Evolutionary conservation across 2,113 vertebrate genomes (phyloP), one percentile per base, ranked within the genome.

Genomic region (Clarias macrocephalus): DNA sequence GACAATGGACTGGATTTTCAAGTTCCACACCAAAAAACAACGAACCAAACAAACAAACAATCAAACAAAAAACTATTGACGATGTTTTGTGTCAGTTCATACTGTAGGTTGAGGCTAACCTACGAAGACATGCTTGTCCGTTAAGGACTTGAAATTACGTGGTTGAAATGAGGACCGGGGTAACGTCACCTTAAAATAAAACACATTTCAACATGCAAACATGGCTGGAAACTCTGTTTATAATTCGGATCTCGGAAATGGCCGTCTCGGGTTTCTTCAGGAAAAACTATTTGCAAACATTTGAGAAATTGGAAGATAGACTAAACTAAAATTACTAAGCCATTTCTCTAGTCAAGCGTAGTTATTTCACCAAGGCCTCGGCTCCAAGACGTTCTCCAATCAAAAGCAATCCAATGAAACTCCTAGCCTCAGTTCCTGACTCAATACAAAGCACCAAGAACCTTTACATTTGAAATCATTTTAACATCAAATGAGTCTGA

Each of bases 1-100:
- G 80, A 56, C 37, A 75, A 87, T 87, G 86, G 59, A 87, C 57
- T 42, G 6, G 54, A 37, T 62, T 48, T 48, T 73, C 66, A 81
- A 33, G 42, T 70, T 68, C 37, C 57, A 82, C 66, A 73, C 23
- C 1, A 33, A 30, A 79, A 56, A 9, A 80, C 48, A 48, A 48
- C 48, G 48, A 48, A 48, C 48, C 48, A 48, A 48, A 48, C 48
- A 48, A 48, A 48, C 48, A 48, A 48, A 48, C 48, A 48, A 48
- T 8, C 7, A 8, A 48, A 48, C 48, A 48, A 72, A 84, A 72
- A 59, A 10, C 66, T 37, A 59, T 57, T 25, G 11, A 80, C 68
- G 68, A 82, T 62, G 54, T 83, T 77, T 48, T 66, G 52, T 15
- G 66, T 42, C 28, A 19, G 59, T 54, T 66, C 48, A 30, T 59